Evolutionary conservation across 2,888 invertebrate genomes (phyloP), one percentile per base, ranked within the genome.

Genomic region (Trichopria drosophilae): DNA sequence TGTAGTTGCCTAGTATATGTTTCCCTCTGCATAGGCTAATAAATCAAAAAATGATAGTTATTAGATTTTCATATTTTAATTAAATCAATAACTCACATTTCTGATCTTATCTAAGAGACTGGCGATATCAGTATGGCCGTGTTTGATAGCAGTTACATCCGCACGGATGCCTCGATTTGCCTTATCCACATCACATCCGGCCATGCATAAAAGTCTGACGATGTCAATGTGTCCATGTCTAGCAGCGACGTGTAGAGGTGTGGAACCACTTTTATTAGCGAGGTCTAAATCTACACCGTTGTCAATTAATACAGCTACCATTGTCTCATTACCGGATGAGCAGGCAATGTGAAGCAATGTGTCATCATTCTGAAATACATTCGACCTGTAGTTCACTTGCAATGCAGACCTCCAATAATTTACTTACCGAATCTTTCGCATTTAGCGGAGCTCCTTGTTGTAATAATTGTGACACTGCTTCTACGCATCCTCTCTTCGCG

Each of bases 81-180:
- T 18, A 10, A 18, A n/a, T 23, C 59, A 12, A 23, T 24, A 41
- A 77, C 81, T 72, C 76, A 84, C 79, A 71, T 82, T 79, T 75
- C 83, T 80, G 34, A 88, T 73, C 65, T 80, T 82, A 67, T 83
- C 83, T 55, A 89, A 75, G 26, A 89, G 75, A 57, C 83, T 83
- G 13, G 85, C 85, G 46, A 87, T 85, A 53, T 84, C 81, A 51
- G 82, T 81, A 69, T 84, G 82, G 15, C 87, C 87, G 65, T 87
- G 82, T 64, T 87, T 86, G 43, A 88, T 76, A n/a, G 88, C 88
- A 60, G 87, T 84, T 29, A 88, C 85, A 66, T 88, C 88, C 4
- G 88, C 86, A 35, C 85, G 81, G 43, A 88, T 84, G 42, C 87
- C 87, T 63, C 80, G 79, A 71, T 85, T 85, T 40, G 81, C 80